These are phyloP conservation scores for Lepus americanus DNA, from an alignment of 2,113 vertebrate species.

Conservation along the genomic window DNA sequence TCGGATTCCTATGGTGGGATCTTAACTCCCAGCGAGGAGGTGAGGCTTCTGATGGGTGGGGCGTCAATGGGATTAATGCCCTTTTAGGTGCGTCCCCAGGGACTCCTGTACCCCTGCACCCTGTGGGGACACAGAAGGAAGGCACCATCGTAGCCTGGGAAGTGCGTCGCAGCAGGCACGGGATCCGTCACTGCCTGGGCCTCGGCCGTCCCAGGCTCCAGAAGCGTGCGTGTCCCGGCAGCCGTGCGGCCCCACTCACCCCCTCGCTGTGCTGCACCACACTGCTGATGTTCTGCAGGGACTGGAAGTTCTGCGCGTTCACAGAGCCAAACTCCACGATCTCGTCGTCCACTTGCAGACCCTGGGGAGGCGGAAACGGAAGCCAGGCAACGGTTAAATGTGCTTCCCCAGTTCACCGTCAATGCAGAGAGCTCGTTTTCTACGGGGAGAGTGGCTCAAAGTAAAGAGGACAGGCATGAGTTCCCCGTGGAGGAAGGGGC, in stretches of 20 bases:
- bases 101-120: fast-evolving
- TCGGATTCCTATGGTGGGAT: neutral
- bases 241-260: constrained; percentile 86
- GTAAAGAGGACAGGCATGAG: neutral
- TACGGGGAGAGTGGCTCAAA: neutral
- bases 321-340: constrained; percentile 96
- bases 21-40: neutral
- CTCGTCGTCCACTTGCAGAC: constrained; percentile 93
- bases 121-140: neutral
- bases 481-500: neutral
- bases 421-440: neutral
- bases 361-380: constrained; percentile 85
- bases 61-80: neutral
- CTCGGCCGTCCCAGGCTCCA: neutral
- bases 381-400: neutral
- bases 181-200: no score
- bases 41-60: neutral
- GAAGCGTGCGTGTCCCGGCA: neutral
- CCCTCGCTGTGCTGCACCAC: constrained; percentile 98
- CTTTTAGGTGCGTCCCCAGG: neutral
- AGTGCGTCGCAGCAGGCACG: neutral
- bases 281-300: constrained; percentile 93
- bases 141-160: neutral
- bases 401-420: neutral
- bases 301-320: constrained; percentile 94